These are phyloP conservation scores for Agriopis aurantiaria DNA, from an alignment of 2,888 invertebrate genomes.

Conservation along the genomic window DNA sequence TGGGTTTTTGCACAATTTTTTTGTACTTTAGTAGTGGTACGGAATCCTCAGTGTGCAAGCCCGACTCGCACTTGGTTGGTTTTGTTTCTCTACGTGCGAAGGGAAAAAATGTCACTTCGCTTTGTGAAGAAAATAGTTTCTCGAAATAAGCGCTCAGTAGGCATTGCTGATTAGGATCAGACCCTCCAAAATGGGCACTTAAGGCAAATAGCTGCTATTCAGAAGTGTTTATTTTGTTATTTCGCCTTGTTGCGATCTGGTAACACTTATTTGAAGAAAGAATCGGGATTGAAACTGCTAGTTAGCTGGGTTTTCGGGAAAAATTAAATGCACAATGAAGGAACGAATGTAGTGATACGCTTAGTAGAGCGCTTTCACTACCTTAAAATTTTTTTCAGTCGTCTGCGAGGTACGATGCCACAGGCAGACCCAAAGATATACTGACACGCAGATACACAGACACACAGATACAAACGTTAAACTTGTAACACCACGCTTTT, in stretches of 20 bases:
- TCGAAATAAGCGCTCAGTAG: constrained; percentile 18
- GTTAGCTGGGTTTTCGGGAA: constrained; percentile 2
- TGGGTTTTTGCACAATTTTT: no score
- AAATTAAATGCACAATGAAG: background rate
- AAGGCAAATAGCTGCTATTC: constrained; percentile 30
- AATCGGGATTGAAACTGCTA: constrained; percentile 20
- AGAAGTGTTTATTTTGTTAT: constrained; percentile 39
- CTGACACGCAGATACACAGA: no score
- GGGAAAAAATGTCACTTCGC: background rate
- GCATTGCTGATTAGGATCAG: constrained; percentile 35
- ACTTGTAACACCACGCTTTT: no score
- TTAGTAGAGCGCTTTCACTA: no score
- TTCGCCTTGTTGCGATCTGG: constrained; percentile 29
- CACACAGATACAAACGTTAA: no score
- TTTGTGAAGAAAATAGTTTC: constrained; percentile 25
- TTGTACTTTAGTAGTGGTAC: no score
- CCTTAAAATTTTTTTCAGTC: no score
- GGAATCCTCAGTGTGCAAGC: no score
- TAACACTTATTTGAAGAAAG: constrained; percentile 18
- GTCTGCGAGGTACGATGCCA: no score
- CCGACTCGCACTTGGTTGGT: background rate
- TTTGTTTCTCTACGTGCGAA: background rate
- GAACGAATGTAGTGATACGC: background rate
- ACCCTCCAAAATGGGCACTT: constrained; percentile 32
- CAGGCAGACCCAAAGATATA: no score